A percentile compares a stretch with the other conserved stretches of the same genome.
Evolutionary conservation across 2,797 vertebrate genomes (phyloP).

Genomic region (Glyptemys insculpta): DNA sequence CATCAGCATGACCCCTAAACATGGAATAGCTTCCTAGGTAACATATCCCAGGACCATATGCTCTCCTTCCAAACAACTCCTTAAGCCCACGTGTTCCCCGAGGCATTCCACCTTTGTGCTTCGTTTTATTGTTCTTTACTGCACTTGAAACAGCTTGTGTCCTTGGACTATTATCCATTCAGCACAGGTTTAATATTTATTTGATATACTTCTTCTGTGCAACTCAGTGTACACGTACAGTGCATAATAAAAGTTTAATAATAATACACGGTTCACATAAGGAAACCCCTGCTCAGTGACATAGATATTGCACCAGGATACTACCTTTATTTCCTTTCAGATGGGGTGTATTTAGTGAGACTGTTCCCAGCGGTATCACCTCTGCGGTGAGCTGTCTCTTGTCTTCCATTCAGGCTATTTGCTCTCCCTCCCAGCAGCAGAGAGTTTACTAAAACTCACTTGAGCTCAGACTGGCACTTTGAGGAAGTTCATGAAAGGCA

Average conservation of each 20-base stretch:
- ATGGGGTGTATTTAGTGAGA: neutral
- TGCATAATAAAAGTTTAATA: neutral
- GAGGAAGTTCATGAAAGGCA: neutral
- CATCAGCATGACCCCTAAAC: neutral
- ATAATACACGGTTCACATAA: neutral
- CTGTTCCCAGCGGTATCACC: neutral
- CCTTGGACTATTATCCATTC: neutral
- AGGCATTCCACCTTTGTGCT: neutral
- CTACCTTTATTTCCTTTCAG: neutral
- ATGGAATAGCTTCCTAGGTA: neutral
- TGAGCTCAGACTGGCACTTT: neutral
- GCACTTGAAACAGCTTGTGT: neutral
- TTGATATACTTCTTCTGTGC: neutral
- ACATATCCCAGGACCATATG: neutral
- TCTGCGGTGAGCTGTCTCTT: neutral
- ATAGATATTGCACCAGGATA: neutral
- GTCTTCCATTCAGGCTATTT: neutral
- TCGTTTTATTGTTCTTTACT: neutral
- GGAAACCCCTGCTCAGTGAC: conserved; percentile 22
- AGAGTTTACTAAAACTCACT: neutral
- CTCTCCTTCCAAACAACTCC: neutral
- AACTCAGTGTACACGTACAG: neutral
- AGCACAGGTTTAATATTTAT: neutral
- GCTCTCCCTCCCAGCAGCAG: neutral
- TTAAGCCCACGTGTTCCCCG: neutral